Evolutionary conservation across 2,888 invertebrate species (phyloP), one percentile per base, ranked within the genome.

Genomic region (Heliconius erato): DNA sequence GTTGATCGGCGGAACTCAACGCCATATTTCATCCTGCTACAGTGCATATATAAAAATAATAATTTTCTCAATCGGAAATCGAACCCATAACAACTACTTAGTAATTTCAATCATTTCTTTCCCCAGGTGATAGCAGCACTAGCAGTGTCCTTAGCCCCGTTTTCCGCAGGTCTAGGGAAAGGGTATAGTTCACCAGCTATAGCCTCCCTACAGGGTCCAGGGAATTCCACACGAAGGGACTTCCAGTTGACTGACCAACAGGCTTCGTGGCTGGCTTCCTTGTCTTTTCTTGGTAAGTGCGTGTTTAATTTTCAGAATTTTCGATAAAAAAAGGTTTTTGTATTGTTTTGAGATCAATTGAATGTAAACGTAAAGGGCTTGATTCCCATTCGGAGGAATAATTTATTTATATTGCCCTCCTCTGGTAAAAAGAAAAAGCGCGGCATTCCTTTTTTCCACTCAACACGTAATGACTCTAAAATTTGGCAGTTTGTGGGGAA

Each of bases 171-270:
- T 0, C 95, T 98, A 59, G 97, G 97, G 76, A 97, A 98, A 89
- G 97, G 98, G 0, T 98, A 97, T 95, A 97, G 97, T 85, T 97
- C 97, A 0, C 97, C 97, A 0, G 97, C 98, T 80, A 96, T 98
- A 82, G 97, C 97, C 3, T 97, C 97, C 0, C 96, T 98, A 49
- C 97, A 97, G 84, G 97, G 97, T 23, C 91, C 96, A 80, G 95
- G 93, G 0, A 96, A 96, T 74, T 91, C 94, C 5, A 96, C 96
- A 0, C 88, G 96, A n/a, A 85, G 95, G 35, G 96, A 96, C 89
- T 97, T 97, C 90, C 96, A 97, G 85, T 93, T 97, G 68, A 96
- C 97, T 0, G 96, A 97, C 89, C 97, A 97, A 90, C 97, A 98
- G 89, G 97, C 97, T 0, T 97, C 97, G 49, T 98, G 98, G 98